Percentiles rank a stretch among this genome's conserved stretches.
phyloP scores from a whole-genome alignment of 2,797 vertebrate genomes.

The Tragopan temminckii region DNA sequence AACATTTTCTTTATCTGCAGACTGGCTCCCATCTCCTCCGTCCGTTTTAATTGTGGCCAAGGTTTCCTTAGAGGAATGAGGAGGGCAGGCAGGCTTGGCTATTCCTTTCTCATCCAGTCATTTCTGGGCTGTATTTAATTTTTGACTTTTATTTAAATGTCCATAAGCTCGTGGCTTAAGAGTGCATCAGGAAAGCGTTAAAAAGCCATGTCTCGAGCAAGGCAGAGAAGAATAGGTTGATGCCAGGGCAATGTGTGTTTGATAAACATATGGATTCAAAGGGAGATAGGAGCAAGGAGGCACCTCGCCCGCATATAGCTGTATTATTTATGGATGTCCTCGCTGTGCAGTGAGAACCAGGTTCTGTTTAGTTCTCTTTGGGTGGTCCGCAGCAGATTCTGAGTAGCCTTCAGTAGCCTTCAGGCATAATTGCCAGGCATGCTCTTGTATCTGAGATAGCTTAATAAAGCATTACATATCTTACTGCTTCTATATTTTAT shows the following conservation, averaged over 20 bases:
- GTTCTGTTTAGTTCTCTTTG: conserved; percentile 86
- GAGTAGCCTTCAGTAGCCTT: conserved; percentile 93
- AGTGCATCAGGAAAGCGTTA: conserved; percentile 48
- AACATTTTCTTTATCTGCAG: conserved; percentile 35
- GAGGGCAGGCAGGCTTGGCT: not conserved
- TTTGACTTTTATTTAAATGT: conserved; percentile 57
- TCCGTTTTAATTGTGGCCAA: not conserved
- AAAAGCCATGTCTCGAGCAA: conserved; percentile 38
- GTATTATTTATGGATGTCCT: conserved; percentile 79
- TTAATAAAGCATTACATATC: conserved; percentile 99
- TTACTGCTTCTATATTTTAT: conserved; percentile 94
- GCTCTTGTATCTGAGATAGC: conserved; percentile 92
- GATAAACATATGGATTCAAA: conserved; percentile 75
- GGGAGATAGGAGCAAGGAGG: conserved; percentile 68
- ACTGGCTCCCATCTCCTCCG: not conserved
- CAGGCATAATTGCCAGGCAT: conserved; percentile 92
- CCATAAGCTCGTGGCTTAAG: conserved; percentile 61
- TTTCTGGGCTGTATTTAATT: conserved; percentile 67
- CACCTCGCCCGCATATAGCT: conserved; percentile 40
- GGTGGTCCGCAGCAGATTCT: conserved; percentile 96
- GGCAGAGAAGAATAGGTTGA: conserved; percentile 66
- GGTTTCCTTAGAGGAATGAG: not conserved
- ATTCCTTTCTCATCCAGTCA: conserved; percentile 40
- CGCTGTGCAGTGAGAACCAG: conserved; percentile 67
- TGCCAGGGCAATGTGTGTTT: conserved; percentile 70